Evolutionary conservation across 37 sponge, comb jelly and placozoan genomes (phyloP), one percentile per base, ranked within the genome.

Genomic region (Chondrosia reniformis): DNA sequence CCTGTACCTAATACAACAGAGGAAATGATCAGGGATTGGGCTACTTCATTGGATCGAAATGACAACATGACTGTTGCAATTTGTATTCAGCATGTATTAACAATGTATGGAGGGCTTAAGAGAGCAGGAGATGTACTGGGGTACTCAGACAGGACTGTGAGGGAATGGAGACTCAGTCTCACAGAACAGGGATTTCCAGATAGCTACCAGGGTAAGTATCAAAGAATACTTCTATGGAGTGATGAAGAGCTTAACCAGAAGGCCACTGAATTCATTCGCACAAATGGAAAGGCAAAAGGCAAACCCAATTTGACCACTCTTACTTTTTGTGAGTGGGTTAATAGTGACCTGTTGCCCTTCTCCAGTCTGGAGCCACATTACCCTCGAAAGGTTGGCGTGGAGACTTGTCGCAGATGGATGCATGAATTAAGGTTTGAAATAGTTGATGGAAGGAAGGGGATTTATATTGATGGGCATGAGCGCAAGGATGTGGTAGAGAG

Each of bases 391-490:
- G n/a, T n/a, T n/a, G n/a, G n/a, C n/a, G n/a, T 86, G 36, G 82
- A 78, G 33, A 88, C 88, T 2, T 44, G 76, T 13, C 66, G 80
- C 1, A 81, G 58, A 55, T 86, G 87, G 87, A 22, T 81, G 71
- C 79, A 82, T 76, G 75, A 69, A 0, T 49, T 88, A 44, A 81
- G 89, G 0, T 89, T 89, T 75, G 39, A 75, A 56, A 77, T 88
- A 15, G 25, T 83, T 2, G 34, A 0, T 4, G 9, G 30, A 0
- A 76, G 52, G 19, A 84, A 89, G 45, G 84, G 85, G 2, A 62
- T 59, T 1, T 84, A 45, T 89, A 64, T 89, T 21, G 89, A 84
- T 84, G 90, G 90, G 0, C 89, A 83, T 73, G 89, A 86, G 42
- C 3, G 82, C 3, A 40, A 66, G 0, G 87, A 86, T 86, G 87